Base-by-base conservation (phyloP, 2,888 invertebrate species). In the Euzetes globulus region DNA sequence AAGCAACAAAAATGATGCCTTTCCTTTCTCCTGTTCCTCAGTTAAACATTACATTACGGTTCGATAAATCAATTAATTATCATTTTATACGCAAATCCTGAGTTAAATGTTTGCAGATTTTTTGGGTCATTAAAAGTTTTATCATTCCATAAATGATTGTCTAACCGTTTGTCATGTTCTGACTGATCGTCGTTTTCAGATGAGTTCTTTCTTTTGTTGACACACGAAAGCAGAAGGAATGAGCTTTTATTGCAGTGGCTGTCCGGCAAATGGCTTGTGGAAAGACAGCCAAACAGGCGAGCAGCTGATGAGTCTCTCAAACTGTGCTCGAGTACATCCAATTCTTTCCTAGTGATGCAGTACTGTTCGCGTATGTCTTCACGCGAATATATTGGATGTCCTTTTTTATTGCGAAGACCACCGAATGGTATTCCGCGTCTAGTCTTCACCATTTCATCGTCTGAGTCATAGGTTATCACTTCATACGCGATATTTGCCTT, bases 361-460 rank as follows among this genome's bases (percentile, higher is more conserved):
- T 94, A 94, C 85, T 94, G 94, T 82, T 94, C 94, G 79, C 78
- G 88, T 83, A 94, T 93, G 85, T 91, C 91, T 85, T 91, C 87
- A 81, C 92, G 90, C 77, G 92, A 92, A 85, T 94, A 94, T 70
- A 82, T 79, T 68, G 82, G 82, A 63, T 81, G 81, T 52, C 80
- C 79, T 71, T 79, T 79, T 70, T 79, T 80, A 60, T 76, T 78
- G n/a, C 78, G 75, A 55, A 77, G 74, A 58, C 76, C 71, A 27
- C 76, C 75, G 55, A 76, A 74, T 33, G 74, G 70, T 37, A 68
- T 52, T 71, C 68, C 70, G 72, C 79, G 77, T 25, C 87, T 86
- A 81, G 89, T 86, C 80, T 88, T 87, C 86, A 89, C 88, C 85
- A 78, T 79, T 68, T 90, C 90, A 87, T 90, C 90, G 84, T 91